Percentiles rank a stretch among this genome's conserved stretches.
These are phyloP conservation scores for Actenoides hombroni DNA, from an alignment of 2,113 vertebrate genomes.

Conservation along the genomic window DNA sequence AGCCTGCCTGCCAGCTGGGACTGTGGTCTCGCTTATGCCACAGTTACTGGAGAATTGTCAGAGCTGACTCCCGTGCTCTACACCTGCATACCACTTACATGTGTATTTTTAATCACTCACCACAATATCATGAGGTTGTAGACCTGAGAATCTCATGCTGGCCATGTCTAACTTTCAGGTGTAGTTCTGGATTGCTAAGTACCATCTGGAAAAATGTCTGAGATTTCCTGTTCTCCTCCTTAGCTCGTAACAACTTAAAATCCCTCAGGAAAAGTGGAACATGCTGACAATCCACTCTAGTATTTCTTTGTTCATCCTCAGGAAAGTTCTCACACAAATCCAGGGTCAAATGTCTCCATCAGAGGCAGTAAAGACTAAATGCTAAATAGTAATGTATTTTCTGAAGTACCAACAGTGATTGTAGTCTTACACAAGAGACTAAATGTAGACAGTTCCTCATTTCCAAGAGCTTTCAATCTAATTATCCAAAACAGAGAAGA, in stretches of 20 bases:
- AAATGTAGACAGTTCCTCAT: conserved; percentile 13
- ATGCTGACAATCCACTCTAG: accelerated
- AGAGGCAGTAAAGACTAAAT: not conserved
- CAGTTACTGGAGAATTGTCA: not conserved
- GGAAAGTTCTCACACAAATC: not conserved
- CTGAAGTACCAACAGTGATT: not conserved
- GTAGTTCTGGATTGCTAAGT: not conserved
- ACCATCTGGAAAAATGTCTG: not conserved
- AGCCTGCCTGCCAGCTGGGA: not conserved
- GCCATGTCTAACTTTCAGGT: accelerated
- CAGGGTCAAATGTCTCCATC: not conserved
- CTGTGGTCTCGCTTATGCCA: accelerated
- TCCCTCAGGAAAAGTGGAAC: not conserved
- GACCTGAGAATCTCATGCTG: not conserved
- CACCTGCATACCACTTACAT: not conserved
- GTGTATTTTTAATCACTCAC: not conserved
- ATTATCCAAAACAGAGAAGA: conserved; percentile 24
- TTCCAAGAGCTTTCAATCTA: conserved; percentile 4
- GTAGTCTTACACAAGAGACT: not conserved
- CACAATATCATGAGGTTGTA: not conserved
- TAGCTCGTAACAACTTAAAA: not conserved
- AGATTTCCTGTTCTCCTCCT: not conserved
- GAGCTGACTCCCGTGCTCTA: too few relatives aligned
- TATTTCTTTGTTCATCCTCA: not conserved
- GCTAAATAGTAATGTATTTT: not conserved